Evolutionary conservation across 2,797 vertebrate genomes (phyloP), one percentile per base, ranked within the genome.

Genomic region (Rhinatrema bivittatum): DNA sequence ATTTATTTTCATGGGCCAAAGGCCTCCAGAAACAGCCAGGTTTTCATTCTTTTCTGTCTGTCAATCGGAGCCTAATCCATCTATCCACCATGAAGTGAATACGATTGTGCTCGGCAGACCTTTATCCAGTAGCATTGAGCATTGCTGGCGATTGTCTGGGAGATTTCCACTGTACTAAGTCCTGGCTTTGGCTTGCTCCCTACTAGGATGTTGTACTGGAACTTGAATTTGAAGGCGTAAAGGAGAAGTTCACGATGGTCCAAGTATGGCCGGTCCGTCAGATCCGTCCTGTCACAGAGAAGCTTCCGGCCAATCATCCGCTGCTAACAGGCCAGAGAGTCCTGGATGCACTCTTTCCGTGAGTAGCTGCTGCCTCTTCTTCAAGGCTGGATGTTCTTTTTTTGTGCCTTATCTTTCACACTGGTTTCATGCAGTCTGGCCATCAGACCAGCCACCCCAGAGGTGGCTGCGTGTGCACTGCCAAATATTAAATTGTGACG

Each of bases 241-340:
- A 94, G 62, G 95, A 98, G 58, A 96, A 97, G 72, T 96, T 94
- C 70, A 94, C 81, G 18, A 97, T 97, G 93, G 79, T 97, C 39
- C 95, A 98, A 60, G 79, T 98, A n/a, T 98, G 95, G 95, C 95
- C 93, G 1, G 95, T 98, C 26, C 89, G 94, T 53, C 90, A 96
- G 39, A 74, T 98, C 10, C 86, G 94, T 6, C 93, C 95, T 2
- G 95, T 98, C 57, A 97, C 94, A 1, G 95, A 98, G 77, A 98
- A 98, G 61, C 75, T 98, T 26, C 93, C 92, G 0, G 91, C 94
- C 43, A 97, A 93, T 62, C 87, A 96, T 52, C 93, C 92, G 22
- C 73, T 96, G 10, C 61, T 91, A 39, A 91, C 89, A 12, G 89
- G 89, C 32, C 89, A 91, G 17, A 72, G 89, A 24, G 87, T 91